Evolutionary conservation across 2,113 vertebrate genomes (phyloP).

Genomic region (Psittacula cyanocephala): DNA sequence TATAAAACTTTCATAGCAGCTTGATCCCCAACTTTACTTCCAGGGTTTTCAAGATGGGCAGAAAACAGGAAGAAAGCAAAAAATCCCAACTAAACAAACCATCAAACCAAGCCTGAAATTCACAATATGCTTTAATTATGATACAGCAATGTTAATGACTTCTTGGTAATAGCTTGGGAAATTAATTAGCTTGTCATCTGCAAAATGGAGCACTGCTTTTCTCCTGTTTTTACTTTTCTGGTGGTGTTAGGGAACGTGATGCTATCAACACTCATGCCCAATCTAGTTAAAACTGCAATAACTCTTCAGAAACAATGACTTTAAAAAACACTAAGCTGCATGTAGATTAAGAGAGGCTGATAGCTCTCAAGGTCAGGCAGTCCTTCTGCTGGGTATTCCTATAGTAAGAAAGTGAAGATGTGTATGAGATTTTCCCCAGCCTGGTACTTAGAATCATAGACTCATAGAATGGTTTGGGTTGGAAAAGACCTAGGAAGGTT

Average conservation of each 20-base stretch:
- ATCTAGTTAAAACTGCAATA: constrained; percentile 17
- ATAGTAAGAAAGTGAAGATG: neutral
- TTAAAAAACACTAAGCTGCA: neutral
- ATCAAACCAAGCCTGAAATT: neutral
- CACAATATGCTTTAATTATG: neutral
- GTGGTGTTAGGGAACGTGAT: neutral
- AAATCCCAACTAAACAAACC: neutral
- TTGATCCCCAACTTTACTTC: neutral
- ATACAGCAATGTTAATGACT: neutral
- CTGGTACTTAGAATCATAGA: neutral
- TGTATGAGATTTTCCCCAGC: neutral
- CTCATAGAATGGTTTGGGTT: neutral
- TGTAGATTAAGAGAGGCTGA: neutral
- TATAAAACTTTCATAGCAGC: no score
- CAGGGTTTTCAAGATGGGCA: fast-evolving
- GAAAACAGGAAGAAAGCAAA: neutral
- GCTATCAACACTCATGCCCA: neutral
- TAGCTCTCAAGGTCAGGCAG: neutral
- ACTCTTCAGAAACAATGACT: neutral
- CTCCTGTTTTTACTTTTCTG: neutral
- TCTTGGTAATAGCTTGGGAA: neutral
- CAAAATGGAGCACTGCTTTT: neutral
- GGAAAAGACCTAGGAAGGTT: neutral
- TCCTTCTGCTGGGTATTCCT: neutral
- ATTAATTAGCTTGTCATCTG: neutral